A percentile compares a stretch with the other conserved stretches of the same genome.
Evolutionary conservation across 2,797 vertebrate species (phyloP).

Genomic region (Molothrus aeneus): DNA sequence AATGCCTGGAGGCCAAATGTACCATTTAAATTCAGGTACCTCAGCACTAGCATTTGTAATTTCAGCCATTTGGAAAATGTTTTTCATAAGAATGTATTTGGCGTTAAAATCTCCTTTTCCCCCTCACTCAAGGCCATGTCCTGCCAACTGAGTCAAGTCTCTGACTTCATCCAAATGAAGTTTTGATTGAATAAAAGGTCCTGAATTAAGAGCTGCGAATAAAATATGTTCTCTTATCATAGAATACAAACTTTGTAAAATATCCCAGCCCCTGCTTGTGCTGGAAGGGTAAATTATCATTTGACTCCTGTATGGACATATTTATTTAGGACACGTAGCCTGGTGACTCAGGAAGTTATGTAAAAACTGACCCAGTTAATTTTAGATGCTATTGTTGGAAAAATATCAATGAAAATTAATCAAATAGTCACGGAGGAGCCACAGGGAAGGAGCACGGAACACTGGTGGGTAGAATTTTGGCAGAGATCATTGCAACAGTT

Average conservation of each 20-base stretch:
- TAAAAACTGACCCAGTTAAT: constrained; percentile 74
- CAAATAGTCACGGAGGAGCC: constrained; percentile 68
- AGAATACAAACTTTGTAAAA: constrained; percentile 42
- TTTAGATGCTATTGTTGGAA: constrained; percentile 76
- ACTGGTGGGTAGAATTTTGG: constrained; percentile 72
- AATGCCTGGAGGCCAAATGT: constrained; percentile 60
- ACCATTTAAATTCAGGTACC: constrained; percentile 72
- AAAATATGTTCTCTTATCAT: constrained; percentile 49
- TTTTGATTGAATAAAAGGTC: constrained; percentile 24
- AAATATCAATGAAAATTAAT: constrained; percentile 75
- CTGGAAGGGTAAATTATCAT: constrained; percentile 60
- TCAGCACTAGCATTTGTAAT: constrained; percentile 62
- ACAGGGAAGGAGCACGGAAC: constrained; percentile 64
- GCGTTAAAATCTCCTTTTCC: constrained; percentile 17
- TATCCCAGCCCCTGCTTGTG: background rate
- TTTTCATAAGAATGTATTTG: constrained; percentile 62
- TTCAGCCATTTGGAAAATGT: constrained; percentile 57
- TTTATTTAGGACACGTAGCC: constrained; percentile 68
- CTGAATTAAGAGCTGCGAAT: background rate
- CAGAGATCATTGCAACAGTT: constrained; percentile 3
- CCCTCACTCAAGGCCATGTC: constrained; percentile 29
- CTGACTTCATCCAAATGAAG: constrained; percentile 35
- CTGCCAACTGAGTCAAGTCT: constrained; percentile 24
- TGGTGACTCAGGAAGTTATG: constrained; percentile 74
- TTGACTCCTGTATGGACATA: constrained; percentile 47